phyloP scores from a whole-genome alignment of 1,140 invertebrate species.

The Theocolax elegans region DNA sequence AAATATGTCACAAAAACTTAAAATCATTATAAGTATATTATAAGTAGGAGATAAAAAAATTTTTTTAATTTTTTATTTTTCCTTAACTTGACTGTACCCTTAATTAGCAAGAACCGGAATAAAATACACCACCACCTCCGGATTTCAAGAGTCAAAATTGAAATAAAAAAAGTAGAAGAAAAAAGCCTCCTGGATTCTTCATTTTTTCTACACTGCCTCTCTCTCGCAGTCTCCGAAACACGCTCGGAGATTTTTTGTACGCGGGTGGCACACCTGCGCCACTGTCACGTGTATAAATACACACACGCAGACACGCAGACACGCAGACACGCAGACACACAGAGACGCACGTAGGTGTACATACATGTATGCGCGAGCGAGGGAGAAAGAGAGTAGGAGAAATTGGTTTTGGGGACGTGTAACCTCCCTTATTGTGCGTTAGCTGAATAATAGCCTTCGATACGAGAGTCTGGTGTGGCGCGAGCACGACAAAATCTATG shows the following conservation, averaged over 20 bases:
- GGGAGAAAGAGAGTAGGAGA: conserved; percentile 39
- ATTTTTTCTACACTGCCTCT: background rate
- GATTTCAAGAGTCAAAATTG: background rate
- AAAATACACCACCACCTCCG: too few relatives aligned
- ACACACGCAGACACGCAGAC: too few relatives aligned
- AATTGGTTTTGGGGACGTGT: conserved; percentile 49
- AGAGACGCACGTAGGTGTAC: too few relatives aligned
- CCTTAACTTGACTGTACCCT: too few relatives aligned
- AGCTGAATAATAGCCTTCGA: conserved; percentile 44
- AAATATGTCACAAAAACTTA: too few relatives aligned
- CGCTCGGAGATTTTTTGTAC: background rate
- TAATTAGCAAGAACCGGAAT: too few relatives aligned
- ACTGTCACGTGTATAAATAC: conserved; percentile 8
- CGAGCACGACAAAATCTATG: conserved; percentile 34
- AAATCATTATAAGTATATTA: too few relatives aligned
- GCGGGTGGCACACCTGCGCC: conserved; percentile 24
- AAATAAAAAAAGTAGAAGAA: background rate
- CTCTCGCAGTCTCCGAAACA: background rate
- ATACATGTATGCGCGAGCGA: background rate
- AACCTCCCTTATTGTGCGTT: conserved; percentile 46
- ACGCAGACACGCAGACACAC: too few relatives aligned
- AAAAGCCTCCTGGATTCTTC: background rate
- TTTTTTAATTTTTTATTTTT: too few relatives aligned
- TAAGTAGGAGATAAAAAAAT: too few relatives aligned
- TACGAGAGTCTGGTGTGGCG: conserved; percentile 5